Conservation (phyloP, 1,140 invertebrate genomes). For the Cataglyphis hispanica region DNA sequence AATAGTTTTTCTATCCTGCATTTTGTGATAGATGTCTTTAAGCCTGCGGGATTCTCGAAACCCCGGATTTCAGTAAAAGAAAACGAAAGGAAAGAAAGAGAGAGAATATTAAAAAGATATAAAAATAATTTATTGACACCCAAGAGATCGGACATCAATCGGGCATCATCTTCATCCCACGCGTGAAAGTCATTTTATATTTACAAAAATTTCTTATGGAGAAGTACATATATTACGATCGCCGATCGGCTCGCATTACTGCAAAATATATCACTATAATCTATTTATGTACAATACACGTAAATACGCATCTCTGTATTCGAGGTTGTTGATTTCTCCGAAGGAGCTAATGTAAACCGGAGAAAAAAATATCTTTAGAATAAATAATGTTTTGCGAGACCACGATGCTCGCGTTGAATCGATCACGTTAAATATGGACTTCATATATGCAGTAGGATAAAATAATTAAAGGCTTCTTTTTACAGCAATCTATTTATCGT, state of each 20-base stretch:
- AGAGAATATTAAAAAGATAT: conserved; percentile 48
- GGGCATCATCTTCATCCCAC: conserved; percentile 29
- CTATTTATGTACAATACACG: conserved; percentile 68
- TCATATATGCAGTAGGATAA: conserved; percentile 3
- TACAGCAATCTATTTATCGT: not conserved
- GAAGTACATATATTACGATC: conserved; percentile 32
- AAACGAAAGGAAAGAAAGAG: not conserved
- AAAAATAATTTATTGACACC: conserved; percentile 72
- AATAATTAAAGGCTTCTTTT: conserved; percentile 42
- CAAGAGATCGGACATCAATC: not conserved
- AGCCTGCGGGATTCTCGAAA: conserved; percentile 26
- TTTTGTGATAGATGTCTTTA: conserved; percentile 63
- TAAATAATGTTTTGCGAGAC: conserved; percentile 65
- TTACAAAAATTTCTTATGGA: conserved; percentile 46
- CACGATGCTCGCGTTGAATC: conserved; percentile 15
- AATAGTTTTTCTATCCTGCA: conserved; percentile 50
- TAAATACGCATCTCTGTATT: conserved; percentile 31
- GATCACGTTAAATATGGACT: not conserved
- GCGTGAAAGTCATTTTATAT: conserved; percentile 44
- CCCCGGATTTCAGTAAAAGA: not conserved
- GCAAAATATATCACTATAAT: conserved; percentile 51
- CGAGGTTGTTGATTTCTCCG: conserved; percentile 26
- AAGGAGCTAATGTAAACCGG: not conserved
- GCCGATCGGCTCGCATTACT: conserved; percentile 20
- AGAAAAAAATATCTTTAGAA: conserved; percentile 33